A percentile compares a stretch with the other conserved stretches of the same genome.
These are phyloP conservation scores for Coendou prehensilis DNA, from an alignment of 2,797 vertebrate genomes.

Conservation along the genomic window DNA sequence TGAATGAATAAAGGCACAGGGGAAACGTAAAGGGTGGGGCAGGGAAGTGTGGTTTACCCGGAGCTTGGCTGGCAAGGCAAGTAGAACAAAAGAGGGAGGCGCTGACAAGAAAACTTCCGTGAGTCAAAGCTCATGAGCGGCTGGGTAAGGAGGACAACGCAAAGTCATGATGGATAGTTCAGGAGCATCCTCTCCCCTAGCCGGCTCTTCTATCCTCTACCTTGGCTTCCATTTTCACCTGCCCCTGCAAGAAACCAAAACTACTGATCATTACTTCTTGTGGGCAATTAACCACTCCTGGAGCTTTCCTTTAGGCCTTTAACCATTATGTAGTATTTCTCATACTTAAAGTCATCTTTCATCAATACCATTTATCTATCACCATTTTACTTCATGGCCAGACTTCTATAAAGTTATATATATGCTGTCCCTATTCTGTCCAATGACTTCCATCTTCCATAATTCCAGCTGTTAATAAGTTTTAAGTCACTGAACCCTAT, in stretches of 20 bases:
- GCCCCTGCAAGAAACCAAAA: constrained; percentile 29
- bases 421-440: not conserved
- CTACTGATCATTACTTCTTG: not conserved
- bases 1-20: not conserved
- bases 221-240: not conserved
- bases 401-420: not conserved
- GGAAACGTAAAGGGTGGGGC: not conserved
- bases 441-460: not conserved
- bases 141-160: not conserved
- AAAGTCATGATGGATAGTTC: not conserved
- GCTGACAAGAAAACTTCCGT: not conserved
- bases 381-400: not conserved
- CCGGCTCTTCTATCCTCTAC: not conserved
- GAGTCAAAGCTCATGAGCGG: not conserved
- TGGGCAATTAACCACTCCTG: not conserved
- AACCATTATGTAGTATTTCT: constrained; percentile 50
- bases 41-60: not conserved
- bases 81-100: constrained; percentile 26
- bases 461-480: not conserved
- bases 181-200: not conserved
- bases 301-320: constrained; percentile 13
- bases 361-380: not conserved
- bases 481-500: constrained; percentile 19
- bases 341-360: not conserved
- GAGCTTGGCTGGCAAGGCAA: constrained; percentile 12